phyloP scores from a whole-genome alignment of 1,140 invertebrate species.

The Chymomyza costata region DNA sequence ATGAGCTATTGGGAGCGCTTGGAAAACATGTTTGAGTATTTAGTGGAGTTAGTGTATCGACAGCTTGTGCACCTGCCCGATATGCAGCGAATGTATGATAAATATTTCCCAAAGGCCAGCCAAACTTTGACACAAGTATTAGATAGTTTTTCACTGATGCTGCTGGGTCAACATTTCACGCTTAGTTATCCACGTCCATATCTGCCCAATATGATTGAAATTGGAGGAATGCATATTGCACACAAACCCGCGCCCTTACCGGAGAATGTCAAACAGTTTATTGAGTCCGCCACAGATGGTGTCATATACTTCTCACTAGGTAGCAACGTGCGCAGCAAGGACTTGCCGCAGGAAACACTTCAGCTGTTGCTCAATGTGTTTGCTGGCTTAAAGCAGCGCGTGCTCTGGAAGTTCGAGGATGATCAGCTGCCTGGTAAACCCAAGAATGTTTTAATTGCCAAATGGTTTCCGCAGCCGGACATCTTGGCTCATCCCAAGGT shows the following conservation, averaged over 20 bases:
- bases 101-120: slow-evolving; percentile 61
- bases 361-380: slow-evolving; percentile 78
- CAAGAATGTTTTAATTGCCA: slow-evolving; percentile 79
- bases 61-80: slow-evolving; percentile 41
- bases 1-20: slow-evolving; percentile 76
- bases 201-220: slow-evolving; percentile 76
- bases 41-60: slow-evolving; percentile 29
- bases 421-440: slow-evolving; percentile 77
- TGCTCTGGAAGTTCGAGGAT: slow-evolving; percentile 83
- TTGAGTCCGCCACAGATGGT: slow-evolving; percentile 77
- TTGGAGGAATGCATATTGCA: slow-evolving; percentile 76
- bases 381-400: slow-evolving; percentile 77
- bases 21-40: slow-evolving; percentile 62
- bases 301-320: slow-evolving; percentile 81
- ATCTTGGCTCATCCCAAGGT: slow-evolving; percentile 81
- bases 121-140: slow-evolving; percentile 45
- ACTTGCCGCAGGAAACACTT: slow-evolving; percentile 76
- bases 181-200: slow-evolving; percentile 77
- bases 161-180: slow-evolving; percentile 78
- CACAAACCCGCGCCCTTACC: slow-evolving; percentile 72
- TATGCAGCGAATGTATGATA: slow-evolving; percentile 67
- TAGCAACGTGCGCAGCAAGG: slow-evolving; percentile 78
- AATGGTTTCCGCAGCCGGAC: slow-evolving; percentile 85
- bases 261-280: slow-evolving; percentile 76
- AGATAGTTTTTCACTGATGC: slow-evolving; percentile 76